Percentiles rank a stretch among this genome's conserved stretches.
Conservation (phyloP, 2,888 invertebrate species). For the Temnothorax rugatulus region DNA sequence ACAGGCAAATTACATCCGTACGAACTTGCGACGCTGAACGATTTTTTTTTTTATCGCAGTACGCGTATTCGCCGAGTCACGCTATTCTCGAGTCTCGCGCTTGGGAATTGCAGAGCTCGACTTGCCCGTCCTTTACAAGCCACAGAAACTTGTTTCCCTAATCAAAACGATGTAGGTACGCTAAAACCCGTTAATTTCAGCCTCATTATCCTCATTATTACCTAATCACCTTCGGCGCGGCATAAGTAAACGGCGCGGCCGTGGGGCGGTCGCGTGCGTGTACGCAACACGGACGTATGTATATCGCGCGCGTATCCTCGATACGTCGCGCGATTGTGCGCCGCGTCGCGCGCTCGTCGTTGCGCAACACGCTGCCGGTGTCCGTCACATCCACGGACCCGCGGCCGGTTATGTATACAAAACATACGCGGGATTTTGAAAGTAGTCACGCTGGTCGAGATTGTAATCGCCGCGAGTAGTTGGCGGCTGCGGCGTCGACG, state of each 20-base stretch:
- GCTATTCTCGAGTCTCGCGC: not conserved
- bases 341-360: slow-evolving; percentile 21
- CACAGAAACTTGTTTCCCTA: not conserved
- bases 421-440: slow-evolving; percentile 65
- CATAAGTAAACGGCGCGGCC: slow-evolving; percentile 16
- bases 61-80: not conserved
- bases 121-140: not conserved
- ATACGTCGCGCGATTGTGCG: not conserved
- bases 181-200: slow-evolving; percentile 15
- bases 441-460: slow-evolving; percentile 63
- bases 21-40: not conserved
- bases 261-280: slow-evolving; percentile 10
- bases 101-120: not conserved
- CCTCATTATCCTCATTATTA: not conserved
- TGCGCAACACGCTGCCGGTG: slow-evolving; percentile 54
- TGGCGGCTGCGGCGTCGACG: not conserved
- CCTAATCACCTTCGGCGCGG: not conserved
- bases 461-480: slow-evolving; percentile 26
- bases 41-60: not conserved
- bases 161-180: not conserved
- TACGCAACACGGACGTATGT: not conserved
- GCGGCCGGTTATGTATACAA: slow-evolving; percentile 39
- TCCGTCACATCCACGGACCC: slow-evolving; percentile 56
- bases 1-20: not conserved
- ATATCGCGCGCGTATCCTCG: too few relatives aligned